Base-by-base conservation (phyloP, 2,888 invertebrate genomes). In the Pandemis corylana region DNA sequence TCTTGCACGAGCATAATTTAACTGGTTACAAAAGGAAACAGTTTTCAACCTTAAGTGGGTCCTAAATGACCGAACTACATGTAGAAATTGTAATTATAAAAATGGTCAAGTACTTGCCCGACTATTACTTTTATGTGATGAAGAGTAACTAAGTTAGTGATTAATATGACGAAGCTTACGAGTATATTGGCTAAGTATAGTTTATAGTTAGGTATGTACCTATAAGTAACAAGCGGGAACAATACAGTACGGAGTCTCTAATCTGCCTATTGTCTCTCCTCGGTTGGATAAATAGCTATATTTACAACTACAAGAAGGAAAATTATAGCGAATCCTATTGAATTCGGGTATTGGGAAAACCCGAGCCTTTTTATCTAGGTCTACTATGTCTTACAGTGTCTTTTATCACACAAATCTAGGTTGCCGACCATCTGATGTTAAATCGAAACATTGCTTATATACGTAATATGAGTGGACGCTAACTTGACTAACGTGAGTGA, bases 251-350 rank as follows among this genome's bases (percentile, higher is more conserved):
- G 84, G 82, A 85, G 83, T 85, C 85, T 83, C 81, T 81, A 84
- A 71, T 83, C 85, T 75, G 77, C 79, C 79, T 78, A 83, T 84
- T 84, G 84, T 84, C 77, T 80, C 79, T 68, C 53, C 44, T 41
- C 61, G 15, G 41, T 36, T 46, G 20, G 20, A 63, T 61, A 46
- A 68, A 64, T 49, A 66, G 61, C 20, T 12, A 46, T n/a, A 9
- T 44, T 15, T 46, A 46, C 3, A 51, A 56, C 56, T 46, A 41
- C 44, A 72, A 64, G 36, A 42, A 61, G 62, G 28, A 51, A 66
- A 49, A 49, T 66, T 51, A 71, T 59, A 46, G 36, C 36, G 49
- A 41, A 66, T 71, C 59, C 20, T 67, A 49, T 62, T 64, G 44
- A 12, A 5, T 59, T 59, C 12, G 56, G 59, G 20, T 59, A 59